Base-by-base conservation (phyloP, 1,140 invertebrate genomes). In the Oryctes rhinoceros region DNA sequence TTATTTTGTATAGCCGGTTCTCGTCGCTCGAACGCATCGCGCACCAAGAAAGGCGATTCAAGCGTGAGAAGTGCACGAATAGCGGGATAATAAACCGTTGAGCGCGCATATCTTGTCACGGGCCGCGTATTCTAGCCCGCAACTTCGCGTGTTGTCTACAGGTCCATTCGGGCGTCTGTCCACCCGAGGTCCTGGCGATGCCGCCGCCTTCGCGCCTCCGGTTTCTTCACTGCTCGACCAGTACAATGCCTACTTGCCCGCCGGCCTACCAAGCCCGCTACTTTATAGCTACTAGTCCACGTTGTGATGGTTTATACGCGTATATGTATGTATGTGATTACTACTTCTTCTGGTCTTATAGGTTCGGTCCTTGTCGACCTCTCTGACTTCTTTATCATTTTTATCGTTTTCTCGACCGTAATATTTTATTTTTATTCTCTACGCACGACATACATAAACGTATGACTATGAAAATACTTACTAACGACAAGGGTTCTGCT, bases 221-320 rank as follows among this genome's bases (percentile, higher is more conserved):
- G 18, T 24, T 24, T 13, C 65, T 71, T 71, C 65, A 9, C 24
- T 71, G 7, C 65, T 24, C 65, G 65, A 71, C 65, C 65, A 71
- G 65, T 35, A 13, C 65, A 37, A 30, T 37, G 65, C 35, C 35
- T 71, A 71, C 65, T 9, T 71, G 37, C 65, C 65, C 65, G 35
- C 24, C 65, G 65, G 79, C 62, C 75, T 76, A 80, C 79, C 37
- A 47, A 80, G 47, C 74, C 76, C 59, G 79, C 79, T 79, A 79
- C 78, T 74, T 79, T 79, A 74, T 79, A 74, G 78, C 78, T 79
- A 79, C 78, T 67, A 79, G 65, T 47, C 65, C 78, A 79, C 48
- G 65, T 74, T 48, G 59, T 80, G 79, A 47, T 65, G 79, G 74
- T 59, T 79, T 76, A 80, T 59, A 65, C 76, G 48, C 53, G 49